Evolutionary conservation across 2,888 invertebrate genomes (phyloP).

Genomic region (Oscheius sp.): DNA sequence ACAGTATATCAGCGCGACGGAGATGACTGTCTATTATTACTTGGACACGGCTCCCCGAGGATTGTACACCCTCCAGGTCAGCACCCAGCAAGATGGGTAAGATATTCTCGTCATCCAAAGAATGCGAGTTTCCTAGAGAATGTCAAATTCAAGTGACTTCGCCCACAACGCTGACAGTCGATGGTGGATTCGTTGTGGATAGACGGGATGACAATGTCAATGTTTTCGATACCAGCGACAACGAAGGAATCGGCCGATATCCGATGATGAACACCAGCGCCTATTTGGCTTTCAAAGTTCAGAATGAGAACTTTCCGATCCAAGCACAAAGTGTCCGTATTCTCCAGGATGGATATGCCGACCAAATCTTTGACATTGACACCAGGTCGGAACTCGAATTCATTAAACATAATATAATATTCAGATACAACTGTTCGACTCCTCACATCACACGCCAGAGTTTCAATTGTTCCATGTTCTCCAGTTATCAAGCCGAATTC

Average conservation of each 20-base stretch:
- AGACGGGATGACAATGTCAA: constrained; percentile 55
- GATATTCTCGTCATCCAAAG: not conserved
- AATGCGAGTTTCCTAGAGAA: constrained; percentile 37
- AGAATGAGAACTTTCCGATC: constrained; percentile 46
- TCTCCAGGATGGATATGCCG: constrained; percentile 41
- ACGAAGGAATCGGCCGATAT: constrained; percentile 52
- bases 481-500: constrained; percentile 51
- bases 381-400: constrained; percentile 36
- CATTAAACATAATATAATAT: not conserved
- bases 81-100: constrained; percentile 42
- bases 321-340: constrained; percentile 46
- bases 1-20: not conserved
- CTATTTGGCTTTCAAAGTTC: constrained; percentile 47
- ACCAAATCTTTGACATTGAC: constrained; percentile 37
- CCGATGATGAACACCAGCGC: constrained; percentile 37
- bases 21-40: not conserved
- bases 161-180: constrained; percentile 49
- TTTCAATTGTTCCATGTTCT: constrained; percentile 50
- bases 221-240: constrained; percentile 33
- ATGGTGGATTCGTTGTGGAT: constrained; percentile 63
- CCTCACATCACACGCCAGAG: constrained; percentile 46
- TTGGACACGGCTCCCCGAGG: constrained; percentile 39
- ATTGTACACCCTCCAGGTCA: constrained; percentile 42
- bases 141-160: constrained; percentile 49
- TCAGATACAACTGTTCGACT: constrained; percentile 58